A percentile compares a stretch with the other conserved stretches of the same genome.
These are phyloP conservation scores for Ornithorhynchus anatinus DNA, from an alignment of 2,113 vertebrate species.

Conservation along the genomic window DNA sequence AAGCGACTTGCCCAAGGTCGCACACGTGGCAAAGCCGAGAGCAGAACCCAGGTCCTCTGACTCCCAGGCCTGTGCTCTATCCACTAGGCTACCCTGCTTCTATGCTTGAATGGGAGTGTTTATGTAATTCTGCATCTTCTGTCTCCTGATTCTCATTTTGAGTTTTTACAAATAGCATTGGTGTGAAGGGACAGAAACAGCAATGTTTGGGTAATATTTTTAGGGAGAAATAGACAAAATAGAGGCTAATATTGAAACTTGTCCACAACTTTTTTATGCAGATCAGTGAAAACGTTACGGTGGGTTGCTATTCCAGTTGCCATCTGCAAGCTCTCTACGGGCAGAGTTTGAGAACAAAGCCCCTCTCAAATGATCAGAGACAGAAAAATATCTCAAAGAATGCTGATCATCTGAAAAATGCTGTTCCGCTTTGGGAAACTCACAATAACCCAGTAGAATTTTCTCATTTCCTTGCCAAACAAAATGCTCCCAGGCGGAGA, in stretches of 20 bases:
- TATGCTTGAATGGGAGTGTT: too few species aligned
- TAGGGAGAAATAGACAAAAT: constrained; percentile 1
- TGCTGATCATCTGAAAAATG: constrained; percentile 24
- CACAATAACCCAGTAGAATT: constrained; percentile 49
- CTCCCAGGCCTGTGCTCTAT: too few species aligned
- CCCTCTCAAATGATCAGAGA: constrained; percentile 35
- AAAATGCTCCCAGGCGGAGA: constrained; percentile 34
- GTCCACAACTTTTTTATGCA: neutral
- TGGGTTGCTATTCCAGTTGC: neutral
- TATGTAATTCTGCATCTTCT: neutral
- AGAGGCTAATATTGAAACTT: neutral
- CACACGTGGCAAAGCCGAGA: too few species aligned
- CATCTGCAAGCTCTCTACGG: neutral
- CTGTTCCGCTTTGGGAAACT: constrained; percentile 39
- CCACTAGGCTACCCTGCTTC: too few species aligned
- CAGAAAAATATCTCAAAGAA: constrained; percentile 11
- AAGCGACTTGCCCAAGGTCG: too few species aligned
- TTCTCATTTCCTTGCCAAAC: constrained; percentile 55
- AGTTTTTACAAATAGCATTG: neutral
- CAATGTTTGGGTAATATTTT: too few species aligned
- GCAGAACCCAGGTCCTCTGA: too few species aligned
- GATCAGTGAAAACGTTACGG: neutral
- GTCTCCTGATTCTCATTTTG: neutral
- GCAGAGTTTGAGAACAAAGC: constrained; percentile 44
- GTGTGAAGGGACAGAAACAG: neutral